Evolutionary conservation across 2,888 invertebrate genomes (phyloP).

Genomic region (Torymus aiolomorphi): DNA sequence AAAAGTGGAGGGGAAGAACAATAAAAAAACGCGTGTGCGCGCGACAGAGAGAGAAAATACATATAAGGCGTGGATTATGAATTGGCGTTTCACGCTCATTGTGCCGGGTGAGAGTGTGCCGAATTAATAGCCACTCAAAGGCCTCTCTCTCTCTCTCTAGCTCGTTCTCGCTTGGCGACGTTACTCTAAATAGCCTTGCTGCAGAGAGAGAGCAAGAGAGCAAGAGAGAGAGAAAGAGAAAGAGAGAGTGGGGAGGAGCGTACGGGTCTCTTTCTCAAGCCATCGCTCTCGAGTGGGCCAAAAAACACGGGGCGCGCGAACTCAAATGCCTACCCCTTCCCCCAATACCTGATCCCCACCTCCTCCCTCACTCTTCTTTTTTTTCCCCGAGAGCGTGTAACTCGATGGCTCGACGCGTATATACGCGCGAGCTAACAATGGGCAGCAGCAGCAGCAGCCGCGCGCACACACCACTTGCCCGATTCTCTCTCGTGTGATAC

Average conservation of each 20-base stretch:
- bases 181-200: neutral
- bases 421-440: conserved; percentile 14
- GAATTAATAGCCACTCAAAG: conserved; percentile 73
- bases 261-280: conserved; percentile 31
- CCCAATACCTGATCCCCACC: neutral
- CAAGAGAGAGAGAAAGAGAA: neutral
- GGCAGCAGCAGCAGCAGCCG: conserved; percentile 7
- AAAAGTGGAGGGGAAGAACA: conserved; percentile 15
- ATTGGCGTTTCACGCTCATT: conserved; percentile 74
- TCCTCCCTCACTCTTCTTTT: neutral
- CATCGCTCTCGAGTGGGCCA: conserved; percentile 18
- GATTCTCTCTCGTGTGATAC: conserved; percentile 4
- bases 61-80: conserved; percentile 62
- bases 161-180: conserved; percentile 21
- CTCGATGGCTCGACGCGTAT: too few relatives aligned
- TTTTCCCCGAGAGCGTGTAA: neutral
- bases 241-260: conserved; percentile 21
- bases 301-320: conserved; percentile 21
- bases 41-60: conserved; percentile 18
- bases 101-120: conserved; percentile 70
- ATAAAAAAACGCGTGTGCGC: neutral
- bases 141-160: conserved; percentile 56
- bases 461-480: neutral
- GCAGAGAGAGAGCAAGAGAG: neutral
- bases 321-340: neutral